These are phyloP conservation scores for Heterodera schachtii DNA, from an alignment of 1,140 invertebrate species.

Conservation along the genomic window DNA sequence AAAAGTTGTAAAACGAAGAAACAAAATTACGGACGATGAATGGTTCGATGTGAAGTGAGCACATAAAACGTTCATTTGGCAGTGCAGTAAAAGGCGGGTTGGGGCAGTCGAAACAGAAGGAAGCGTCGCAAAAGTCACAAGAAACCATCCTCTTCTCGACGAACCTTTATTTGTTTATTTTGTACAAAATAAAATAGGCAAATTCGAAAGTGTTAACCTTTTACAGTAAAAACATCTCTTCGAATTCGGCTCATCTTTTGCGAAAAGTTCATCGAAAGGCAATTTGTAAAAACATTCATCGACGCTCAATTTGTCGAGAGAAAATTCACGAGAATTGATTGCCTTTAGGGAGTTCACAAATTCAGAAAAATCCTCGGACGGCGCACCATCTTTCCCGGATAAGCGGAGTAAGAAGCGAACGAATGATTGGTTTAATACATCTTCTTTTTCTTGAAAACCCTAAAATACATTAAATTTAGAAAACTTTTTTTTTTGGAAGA, in stretches of 20 bases:
- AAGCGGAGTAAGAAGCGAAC: slow-evolving; percentile 14
- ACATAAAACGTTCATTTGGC: slow-evolving; percentile 90
- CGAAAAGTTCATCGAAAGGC: slow-evolving; percentile 33
- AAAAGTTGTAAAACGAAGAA: not conserved
- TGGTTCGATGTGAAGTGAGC: slow-evolving; percentile 88
- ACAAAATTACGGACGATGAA: slow-evolving; percentile 71
- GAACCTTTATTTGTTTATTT: slow-evolving; percentile 73
- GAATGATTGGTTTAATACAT: slow-evolving; percentile 9
- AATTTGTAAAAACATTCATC: slow-evolving; percentile 33
- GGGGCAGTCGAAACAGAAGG: slow-evolving; percentile 88
- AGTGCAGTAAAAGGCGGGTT: slow-evolving; percentile 84
- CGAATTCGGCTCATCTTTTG: slow-evolving; percentile 10
- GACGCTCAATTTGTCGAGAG: slow-evolving; percentile 6
- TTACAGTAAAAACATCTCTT: slow-evolving; percentile 34
- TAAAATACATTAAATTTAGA: not conserved
- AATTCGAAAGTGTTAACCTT: slow-evolving; percentile 15
- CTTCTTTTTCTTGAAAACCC: slow-evolving; percentile 24
- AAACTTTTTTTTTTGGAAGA: slow-evolving; percentile 8
- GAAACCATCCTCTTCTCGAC: slow-evolving; percentile 80
- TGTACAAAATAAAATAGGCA: slow-evolving; percentile 1
- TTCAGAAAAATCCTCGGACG: slow-evolving; percentile 7
- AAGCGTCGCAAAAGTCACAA: slow-evolving; percentile 88
- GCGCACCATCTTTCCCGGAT: not conserved
- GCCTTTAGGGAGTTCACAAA: slow-evolving; percentile 10
- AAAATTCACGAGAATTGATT: slow-evolving; percentile 26